Percentiles rank a stretch among this genome's conserved stretches.
Evolutionary conservation across 2,888 invertebrate species (phyloP).

Genomic region (Apoderus coryli): DNA sequence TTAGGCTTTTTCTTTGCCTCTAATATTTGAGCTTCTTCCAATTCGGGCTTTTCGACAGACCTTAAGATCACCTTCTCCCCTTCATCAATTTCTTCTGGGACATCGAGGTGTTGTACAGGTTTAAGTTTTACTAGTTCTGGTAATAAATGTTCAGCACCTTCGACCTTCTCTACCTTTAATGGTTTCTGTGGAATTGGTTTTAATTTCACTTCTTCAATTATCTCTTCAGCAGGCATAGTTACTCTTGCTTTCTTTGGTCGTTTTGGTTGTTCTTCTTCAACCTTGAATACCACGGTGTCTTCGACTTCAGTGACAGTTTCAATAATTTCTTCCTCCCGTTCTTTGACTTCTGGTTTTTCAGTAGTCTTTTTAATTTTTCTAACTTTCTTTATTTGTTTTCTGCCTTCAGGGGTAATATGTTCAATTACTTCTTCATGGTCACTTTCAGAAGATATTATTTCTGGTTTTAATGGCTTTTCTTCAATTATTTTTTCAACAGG

Average conservation of each 20-base stretch:
- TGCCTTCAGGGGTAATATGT: slow-evolving; percentile 22
- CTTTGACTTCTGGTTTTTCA: slow-evolving; percentile 19
- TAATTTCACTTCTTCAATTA: slow-evolving; percentile 26
- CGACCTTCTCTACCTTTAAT: slow-evolving; percentile 19
- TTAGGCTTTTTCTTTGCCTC: slow-evolving; percentile 20
- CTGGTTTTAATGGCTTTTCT: slow-evolving; percentile 15
- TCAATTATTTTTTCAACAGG: slow-evolving; percentile 17
- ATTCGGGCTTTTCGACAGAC: slow-evolving; percentile 21
- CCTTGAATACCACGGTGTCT: slow-evolving; percentile 41
- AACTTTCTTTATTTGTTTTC: slow-evolving; percentile 25
- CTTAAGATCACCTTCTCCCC: slow-evolving; percentile 28
- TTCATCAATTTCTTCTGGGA: slow-evolving; percentile 22
- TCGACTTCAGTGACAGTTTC: slow-evolving; percentile 43
- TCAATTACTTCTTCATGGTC: slow-evolving; percentile 22
- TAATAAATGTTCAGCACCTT: slow-evolving; percentile 19
- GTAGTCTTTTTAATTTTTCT: slow-evolving; percentile 23
- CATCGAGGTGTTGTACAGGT: slow-evolving; percentile 17
- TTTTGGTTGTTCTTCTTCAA: slow-evolving; percentile 27
- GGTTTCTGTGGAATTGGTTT: slow-evolving; percentile 19
- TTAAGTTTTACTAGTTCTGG: slow-evolving; percentile 20
- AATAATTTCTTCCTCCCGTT: slow-evolving; percentile 31
- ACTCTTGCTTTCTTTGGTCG: slow-evolving; percentile 21
- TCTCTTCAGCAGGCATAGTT: slow-evolving; percentile 25
- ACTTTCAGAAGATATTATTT: slow-evolving; percentile 18
- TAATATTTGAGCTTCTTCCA: slow-evolving; percentile 19